Percentiles rank a stretch among this genome's conserved stretches.
These are phyloP conservation scores for Beaufortia kweichowensis DNA, from an alignment of 2,113 vertebrate genomes.

Conservation along the genomic window DNA sequence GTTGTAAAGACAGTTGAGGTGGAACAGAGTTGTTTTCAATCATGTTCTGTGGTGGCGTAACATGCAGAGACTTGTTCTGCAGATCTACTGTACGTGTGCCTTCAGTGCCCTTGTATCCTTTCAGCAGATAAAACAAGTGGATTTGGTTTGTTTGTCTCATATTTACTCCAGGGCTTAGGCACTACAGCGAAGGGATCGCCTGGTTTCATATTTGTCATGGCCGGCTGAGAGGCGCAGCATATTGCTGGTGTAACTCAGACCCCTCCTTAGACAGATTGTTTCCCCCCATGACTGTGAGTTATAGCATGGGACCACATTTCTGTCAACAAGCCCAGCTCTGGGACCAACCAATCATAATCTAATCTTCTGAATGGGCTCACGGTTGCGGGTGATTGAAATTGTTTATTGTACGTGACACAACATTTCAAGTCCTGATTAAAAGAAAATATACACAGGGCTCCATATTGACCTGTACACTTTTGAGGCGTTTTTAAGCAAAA, in stretches of 20 bases:
- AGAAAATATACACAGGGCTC: conserved; percentile 46
- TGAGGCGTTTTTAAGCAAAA: conserved; percentile 1
- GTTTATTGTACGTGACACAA: conserved; percentile 57
- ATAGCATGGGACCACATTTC: conserved; percentile 58
- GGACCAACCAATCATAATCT: conserved; percentile 65
- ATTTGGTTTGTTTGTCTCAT: conserved; percentile 45
- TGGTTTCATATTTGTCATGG: conserved; percentile 56
- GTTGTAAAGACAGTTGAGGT: background rate
- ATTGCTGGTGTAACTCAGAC: conserved; percentile 57
- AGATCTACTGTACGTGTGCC: conserved; percentile 29
- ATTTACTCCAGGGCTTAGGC: conserved; percentile 17
- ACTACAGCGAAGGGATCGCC: conserved; percentile 21
- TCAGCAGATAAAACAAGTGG: conserved; percentile 39
- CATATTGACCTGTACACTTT: conserved; percentile 35
- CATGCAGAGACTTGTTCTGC: conserved; percentile 39
- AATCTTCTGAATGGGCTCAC: conserved; percentile 62
- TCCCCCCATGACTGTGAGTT: conserved; percentile 58
- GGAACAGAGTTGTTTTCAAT: conserved; percentile 9
- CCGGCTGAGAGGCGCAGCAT: conserved; percentile 49
- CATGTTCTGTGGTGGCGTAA: conserved; percentile 5
- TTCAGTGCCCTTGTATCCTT: conserved; percentile 33
- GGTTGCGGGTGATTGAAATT: conserved; percentile 60
- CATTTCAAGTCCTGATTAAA: conserved; percentile 58
- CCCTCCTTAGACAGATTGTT: conserved; percentile 58
- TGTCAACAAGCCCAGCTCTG: conserved; percentile 60